Evolutionary conservation across 2,888 invertebrate species (phyloP).

Genomic region (Gnatocerus cornutus): DNA sequence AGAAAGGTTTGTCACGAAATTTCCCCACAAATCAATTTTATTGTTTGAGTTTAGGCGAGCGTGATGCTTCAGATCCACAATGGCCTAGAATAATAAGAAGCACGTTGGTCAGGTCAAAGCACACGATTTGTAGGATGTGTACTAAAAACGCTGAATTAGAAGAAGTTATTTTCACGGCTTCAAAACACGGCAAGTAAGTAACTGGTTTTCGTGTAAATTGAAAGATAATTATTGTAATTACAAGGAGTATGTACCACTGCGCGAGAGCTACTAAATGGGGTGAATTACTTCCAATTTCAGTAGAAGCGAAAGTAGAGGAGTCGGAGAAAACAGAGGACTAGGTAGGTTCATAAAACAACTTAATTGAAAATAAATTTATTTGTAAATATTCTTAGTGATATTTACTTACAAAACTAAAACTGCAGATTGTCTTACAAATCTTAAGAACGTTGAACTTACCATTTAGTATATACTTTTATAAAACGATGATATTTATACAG

Average conservation of each 20-base stretch:
- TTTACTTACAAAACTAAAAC: constrained; percentile 41
- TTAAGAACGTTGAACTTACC: constrained; percentile 24
- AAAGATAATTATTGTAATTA: constrained; percentile 53
- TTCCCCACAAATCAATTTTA: constrained; percentile 26
- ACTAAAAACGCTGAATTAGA: constrained; percentile 81
- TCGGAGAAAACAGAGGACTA: not conserved
- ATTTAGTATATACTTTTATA: constrained; percentile 21
- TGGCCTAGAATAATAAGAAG: constrained; percentile 89
- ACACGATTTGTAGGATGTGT: constrained; percentile 86
- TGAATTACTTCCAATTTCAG: constrained; percentile 82
- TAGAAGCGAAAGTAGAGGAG: constrained; percentile 55
- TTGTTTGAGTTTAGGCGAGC: constrained; percentile 66
- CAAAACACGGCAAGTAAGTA: constrained; percentile 83
- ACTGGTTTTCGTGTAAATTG: constrained; percentile 16
- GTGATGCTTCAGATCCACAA: constrained; percentile 72
- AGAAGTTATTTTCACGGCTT: constrained; percentile 84
- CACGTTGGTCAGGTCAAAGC: constrained; percentile 80
- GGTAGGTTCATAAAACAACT: constrained; percentile 4
- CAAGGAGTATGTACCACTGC: constrained; percentile 80
- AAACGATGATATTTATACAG: constrained; percentile 14
- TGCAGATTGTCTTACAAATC: constrained; percentile 42
- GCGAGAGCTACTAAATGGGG: constrained; percentile 86
- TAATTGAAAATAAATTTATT: constrained; percentile 36
- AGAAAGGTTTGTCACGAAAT: constrained; percentile 82
- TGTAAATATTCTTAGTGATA: constrained; percentile 35